Evolutionary conservation across 2,888 invertebrate genomes (phyloP).

Genomic region (Platycheirus rosarum): DNA sequence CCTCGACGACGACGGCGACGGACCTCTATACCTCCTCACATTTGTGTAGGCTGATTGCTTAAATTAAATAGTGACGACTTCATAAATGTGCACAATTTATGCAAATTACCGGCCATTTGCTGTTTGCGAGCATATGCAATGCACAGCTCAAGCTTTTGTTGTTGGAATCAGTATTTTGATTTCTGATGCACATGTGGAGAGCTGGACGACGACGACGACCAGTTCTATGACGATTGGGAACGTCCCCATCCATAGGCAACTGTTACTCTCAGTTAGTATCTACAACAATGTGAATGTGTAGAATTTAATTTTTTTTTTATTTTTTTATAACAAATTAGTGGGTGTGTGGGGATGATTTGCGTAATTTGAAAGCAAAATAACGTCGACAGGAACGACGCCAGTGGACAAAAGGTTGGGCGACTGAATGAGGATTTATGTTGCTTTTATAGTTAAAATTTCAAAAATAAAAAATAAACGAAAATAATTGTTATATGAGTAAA

Average conservation of each 20-base stretch:
- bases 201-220: conserved; percentile 20
- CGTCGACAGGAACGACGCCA: conserved; percentile 38
- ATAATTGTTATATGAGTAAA: conserved; percentile 31
- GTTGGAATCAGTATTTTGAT: conserved; percentile 29
- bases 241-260: conserved; percentile 42
- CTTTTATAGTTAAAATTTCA: conserved; percentile 43
- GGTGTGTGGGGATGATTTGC: conserved; percentile 71
- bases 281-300: conserved; percentile 6
- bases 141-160: conserved; percentile 40
- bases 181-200: conserved; percentile 41
- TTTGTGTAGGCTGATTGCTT: conserved; percentile 71
- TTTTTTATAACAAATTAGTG: conserved; percentile 59
- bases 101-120: conserved; percentile 70
- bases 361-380: conserved; percentile 65
- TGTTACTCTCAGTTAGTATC: background rate
- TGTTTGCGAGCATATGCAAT: conserved; percentile 63
- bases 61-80: conserved; percentile 74
- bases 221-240: conserved; percentile 59
- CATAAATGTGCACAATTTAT: conserved; percentile 74
- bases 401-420: conserved; percentile 34
- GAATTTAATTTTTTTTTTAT: conserved; percentile 11
- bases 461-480: conserved; percentile 21
- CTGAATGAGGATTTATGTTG: conserved; percentile 68
- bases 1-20: conserved; percentile 6
- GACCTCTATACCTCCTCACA: conserved; percentile 11